Percentiles rank a stretch among this genome's conserved stretches.
Conservation (phyloP, 2,888 invertebrate genomes). For the Drosophila longiperda region DNA sequence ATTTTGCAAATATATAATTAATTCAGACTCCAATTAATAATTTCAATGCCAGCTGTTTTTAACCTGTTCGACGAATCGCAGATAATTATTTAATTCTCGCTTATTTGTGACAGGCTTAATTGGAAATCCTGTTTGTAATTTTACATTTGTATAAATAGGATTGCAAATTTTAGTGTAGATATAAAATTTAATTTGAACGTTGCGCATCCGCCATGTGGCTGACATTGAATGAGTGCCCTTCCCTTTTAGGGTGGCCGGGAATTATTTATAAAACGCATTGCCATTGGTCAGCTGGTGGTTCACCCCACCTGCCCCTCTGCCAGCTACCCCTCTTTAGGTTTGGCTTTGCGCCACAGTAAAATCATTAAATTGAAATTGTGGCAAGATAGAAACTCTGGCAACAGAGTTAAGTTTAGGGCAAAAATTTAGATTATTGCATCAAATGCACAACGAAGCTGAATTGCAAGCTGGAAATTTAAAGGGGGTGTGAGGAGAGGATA, state of each 20-base stretch:
- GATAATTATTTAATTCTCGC: neutral
- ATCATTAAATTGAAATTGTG: constrained; percentile 33
- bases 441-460: neutral
- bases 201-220: constrained; percentile 44
- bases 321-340: neutral
- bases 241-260: neutral
- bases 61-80: neutral
- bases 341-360: constrained; percentile 32
- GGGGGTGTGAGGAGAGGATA: neutral
- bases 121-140: neutral
- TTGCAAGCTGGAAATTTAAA: neutral
- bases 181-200: constrained; percentile 21
- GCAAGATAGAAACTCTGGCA: constrained; percentile 3
- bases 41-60: neutral
- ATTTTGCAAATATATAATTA: neutral
- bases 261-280: constrained; percentile 40
- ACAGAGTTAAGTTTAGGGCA: neutral
- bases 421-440: neutral
- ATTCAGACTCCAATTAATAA: neutral
- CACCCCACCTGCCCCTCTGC: neutral
- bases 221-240: constrained; percentile 3
- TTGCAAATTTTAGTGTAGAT: constrained; percentile 20
- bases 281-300: constrained; percentile 22
- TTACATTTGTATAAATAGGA: constrained; percentile 27
- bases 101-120: constrained; percentile 18